These are phyloP conservation scores for Odontocerum albicorne DNA, from an alignment of 2,888 invertebrate species.

Conservation along the genomic window DNA sequence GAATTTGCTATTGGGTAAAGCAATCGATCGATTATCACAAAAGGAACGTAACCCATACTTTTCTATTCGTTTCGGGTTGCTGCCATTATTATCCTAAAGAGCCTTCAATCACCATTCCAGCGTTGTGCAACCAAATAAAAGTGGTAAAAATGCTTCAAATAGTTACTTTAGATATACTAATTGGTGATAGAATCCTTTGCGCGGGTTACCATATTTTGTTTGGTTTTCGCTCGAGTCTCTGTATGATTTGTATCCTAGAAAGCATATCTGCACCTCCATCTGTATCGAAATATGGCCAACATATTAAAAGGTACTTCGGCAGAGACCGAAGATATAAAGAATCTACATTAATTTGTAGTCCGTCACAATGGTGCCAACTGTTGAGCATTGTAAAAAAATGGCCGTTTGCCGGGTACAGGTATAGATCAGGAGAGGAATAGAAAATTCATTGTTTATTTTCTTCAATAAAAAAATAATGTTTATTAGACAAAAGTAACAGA, in stretches of 20 bases:
- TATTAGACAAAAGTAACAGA: no score
- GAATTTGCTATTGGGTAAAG: slow-evolving; percentile 7
- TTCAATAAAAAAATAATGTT: no score
- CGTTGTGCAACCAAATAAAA: no score
- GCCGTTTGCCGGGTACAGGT: slow-evolving; percentile 8
- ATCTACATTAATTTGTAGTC: slow-evolving; percentile 36
- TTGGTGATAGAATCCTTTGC: no score
- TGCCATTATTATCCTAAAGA: background rate
- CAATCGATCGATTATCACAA: slow-evolving; percentile 23
- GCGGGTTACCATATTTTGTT: no score
- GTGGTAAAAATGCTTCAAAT: no score
- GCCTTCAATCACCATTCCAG: no score
- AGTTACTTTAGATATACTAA: no score
- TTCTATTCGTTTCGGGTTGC: slow-evolving; percentile 21
- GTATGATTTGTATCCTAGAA: slow-evolving; percentile 5
- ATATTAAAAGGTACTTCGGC: slow-evolving; percentile 13
- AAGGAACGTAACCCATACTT: slow-evolving; percentile 21
- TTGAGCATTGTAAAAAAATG: slow-evolving; percentile 24
- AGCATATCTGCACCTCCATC: slow-evolving; percentile 24
- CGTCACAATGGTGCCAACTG: slow-evolving; percentile 36
- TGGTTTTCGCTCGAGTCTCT: background rate
- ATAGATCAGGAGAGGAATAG: slow-evolving; percentile 14
- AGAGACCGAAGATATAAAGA: slow-evolving; percentile 29
- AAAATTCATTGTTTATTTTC: background rate
- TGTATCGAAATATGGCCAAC: slow-evolving; percentile 8